phyloP scores from a whole-genome alignment of 2,113 vertebrate species.

The Anhinga anhinga region DNA sequence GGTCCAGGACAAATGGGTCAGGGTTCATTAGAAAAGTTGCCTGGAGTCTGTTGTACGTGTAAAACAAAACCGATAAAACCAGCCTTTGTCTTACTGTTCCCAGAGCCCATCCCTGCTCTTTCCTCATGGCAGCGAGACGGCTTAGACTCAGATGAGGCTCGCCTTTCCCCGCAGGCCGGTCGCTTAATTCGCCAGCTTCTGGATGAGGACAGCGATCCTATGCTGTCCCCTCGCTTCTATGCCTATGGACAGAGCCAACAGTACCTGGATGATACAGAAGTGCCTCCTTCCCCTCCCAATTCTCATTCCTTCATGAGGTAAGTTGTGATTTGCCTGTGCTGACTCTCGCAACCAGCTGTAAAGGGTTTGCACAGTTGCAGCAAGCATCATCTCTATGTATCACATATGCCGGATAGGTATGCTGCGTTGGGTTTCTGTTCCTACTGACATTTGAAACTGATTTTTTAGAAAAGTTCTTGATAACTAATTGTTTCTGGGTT shows the following conservation, averaged over 20 bases:
- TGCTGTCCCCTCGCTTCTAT: constrained; percentile 96
- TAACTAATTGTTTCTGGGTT: background rate
- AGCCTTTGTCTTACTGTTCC: constrained; percentile 16
- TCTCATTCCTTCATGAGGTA: constrained; percentile 95
- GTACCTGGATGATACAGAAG: constrained; percentile 95
- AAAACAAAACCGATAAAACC: constrained; percentile 14
- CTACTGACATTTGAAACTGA: background rate
- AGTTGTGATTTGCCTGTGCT: background rate
- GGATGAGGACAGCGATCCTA: constrained; percentile 90
- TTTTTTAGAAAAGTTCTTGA: background rate
- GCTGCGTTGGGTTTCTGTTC: background rate
- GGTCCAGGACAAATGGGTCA: accelerated
- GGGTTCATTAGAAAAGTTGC: background rate
- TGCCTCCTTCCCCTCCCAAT: constrained; percentile 96
- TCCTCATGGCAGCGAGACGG: constrained; percentile 86
- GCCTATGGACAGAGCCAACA: constrained; percentile 90
- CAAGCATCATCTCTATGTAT: background rate
- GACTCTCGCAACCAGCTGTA: background rate
- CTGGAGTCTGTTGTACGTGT: background rate
- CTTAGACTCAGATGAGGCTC: constrained; percentile 85
- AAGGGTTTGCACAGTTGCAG: background rate
- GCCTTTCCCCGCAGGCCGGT: constrained; percentile 86
- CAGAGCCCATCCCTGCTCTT: constrained; percentile 87
- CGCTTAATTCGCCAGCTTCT: constrained; percentile 89
- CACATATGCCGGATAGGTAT: accelerated